A percentile compares a stretch with the other conserved stretches of the same genome.
phyloP scores from a whole-genome alignment of 2,113 vertebrate species.

The Hydrolagus affinis region DNA sequence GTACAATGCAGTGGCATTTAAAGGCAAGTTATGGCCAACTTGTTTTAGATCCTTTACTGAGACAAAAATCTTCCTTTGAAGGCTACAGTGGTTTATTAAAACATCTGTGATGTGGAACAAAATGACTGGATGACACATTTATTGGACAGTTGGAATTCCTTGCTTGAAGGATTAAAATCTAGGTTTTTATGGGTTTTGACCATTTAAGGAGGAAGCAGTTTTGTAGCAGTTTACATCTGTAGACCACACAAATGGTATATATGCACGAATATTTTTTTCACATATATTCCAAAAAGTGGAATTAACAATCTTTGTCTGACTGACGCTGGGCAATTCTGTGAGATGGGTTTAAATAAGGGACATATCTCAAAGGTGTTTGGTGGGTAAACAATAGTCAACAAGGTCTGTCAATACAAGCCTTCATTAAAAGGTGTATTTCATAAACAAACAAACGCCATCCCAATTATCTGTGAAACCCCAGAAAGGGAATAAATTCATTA shows the following conservation, averaged over 20 bases:
- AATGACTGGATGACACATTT: background rate
- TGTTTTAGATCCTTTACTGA: background rate
- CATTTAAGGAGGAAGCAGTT: too few species aligned
- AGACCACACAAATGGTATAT: too few species aligned
- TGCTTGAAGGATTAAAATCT: background rate
- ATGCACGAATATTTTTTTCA: too few species aligned
- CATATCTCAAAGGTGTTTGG: constrained; percentile 5
- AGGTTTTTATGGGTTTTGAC: background rate
- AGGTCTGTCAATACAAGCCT: background rate
- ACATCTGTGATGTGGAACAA: background rate
- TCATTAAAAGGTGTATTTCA: too few species aligned
- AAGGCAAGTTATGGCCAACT: background rate
- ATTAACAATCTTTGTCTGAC: too few species aligned
- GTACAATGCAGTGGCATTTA: background rate
- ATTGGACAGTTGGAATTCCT: background rate
- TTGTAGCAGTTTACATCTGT: too few species aligned
- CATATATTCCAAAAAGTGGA: background rate
- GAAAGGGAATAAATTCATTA: background rate
- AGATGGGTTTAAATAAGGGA: background rate
- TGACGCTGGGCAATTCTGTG: background rate
- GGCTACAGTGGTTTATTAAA: background rate
- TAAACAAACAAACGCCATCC: background rate
- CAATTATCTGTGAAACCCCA: background rate
- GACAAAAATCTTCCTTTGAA: background rate
- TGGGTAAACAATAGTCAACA: background rate